Conservation (phyloP, 2,113 vertebrate genomes). For the Erythrocercus mccallii region DNA sequence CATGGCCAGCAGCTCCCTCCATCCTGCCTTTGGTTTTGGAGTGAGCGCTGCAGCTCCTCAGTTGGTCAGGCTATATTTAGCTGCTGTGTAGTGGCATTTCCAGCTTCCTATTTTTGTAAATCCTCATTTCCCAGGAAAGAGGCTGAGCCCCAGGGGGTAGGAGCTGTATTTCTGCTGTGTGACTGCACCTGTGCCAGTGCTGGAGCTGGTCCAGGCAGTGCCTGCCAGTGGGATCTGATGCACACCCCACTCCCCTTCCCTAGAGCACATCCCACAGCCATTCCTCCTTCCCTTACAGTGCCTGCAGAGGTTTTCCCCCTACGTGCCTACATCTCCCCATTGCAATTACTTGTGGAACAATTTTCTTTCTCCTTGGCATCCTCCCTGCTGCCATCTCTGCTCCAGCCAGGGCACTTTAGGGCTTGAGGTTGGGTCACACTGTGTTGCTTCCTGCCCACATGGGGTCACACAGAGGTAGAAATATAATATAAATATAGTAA, state of each 20-base stretch:
- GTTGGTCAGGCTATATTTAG: slow-evolving; percentile 46
- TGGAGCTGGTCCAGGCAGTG: rapidly evolving
- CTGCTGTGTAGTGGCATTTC: slow-evolving; percentile 38
- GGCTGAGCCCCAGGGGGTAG: not conserved
- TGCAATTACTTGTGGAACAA: not conserved
- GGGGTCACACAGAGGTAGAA: not conserved
- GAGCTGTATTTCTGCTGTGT: not conserved
- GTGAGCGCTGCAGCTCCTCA: not conserved
- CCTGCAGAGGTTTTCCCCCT: not conserved
- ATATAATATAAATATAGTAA: too few relatives aligned
- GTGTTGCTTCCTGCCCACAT: rapidly evolving
- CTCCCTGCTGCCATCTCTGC: not conserved
- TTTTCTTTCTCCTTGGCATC: not conserved
- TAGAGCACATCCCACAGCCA: not conserved
- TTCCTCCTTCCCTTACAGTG: not conserved
- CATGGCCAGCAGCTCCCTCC: not conserved
- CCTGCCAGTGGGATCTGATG: not conserved
- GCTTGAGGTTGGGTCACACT: rapidly evolving
- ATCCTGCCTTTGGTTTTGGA: not conserved
- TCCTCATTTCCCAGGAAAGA: not conserved
- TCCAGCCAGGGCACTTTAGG: not conserved
- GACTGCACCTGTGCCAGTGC: not conserved
- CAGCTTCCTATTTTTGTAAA: slow-evolving; percentile 55
- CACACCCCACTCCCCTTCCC: not conserved
- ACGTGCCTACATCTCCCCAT: not conserved